Evolutionary conservation across 2,113 vertebrate genomes (phyloP).

Genomic region (Pedetes capensis): DNA sequence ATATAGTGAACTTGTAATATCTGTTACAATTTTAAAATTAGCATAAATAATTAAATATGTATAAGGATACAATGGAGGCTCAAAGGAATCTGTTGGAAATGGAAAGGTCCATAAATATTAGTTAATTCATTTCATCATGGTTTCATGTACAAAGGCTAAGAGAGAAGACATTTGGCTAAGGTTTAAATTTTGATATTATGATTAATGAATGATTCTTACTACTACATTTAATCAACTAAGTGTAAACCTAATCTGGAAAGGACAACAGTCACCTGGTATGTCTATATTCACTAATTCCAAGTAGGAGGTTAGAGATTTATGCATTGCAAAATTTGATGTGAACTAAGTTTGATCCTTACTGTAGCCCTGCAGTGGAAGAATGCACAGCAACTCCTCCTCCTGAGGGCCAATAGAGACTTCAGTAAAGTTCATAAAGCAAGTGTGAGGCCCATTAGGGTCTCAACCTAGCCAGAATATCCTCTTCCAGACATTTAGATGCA

Average conservation of each 20-base stretch:
- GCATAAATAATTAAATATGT: not conserved
- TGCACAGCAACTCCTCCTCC: not conserved
- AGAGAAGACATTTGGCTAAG: not conserved
- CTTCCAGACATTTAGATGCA: not conserved
- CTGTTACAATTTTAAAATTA: not conserved
- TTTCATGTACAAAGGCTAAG: not conserved
- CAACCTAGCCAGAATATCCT: not conserved
- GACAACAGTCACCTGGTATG: not conserved
- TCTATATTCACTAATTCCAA: not conserved
- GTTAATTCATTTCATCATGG: not conserved
- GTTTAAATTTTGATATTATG: conserved; percentile 25
- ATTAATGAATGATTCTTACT: not conserved
- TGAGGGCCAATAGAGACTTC: not conserved
- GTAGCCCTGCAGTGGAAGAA: not conserved
- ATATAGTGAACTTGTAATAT: not conserved
- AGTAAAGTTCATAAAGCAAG: not conserved
- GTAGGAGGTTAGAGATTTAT: not conserved
- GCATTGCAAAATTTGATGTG: not conserved
- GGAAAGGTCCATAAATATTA: not conserved
- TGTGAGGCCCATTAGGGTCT: not conserved
- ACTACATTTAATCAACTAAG: conserved; percentile 3
- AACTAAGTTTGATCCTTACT: not conserved
- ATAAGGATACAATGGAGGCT: not conserved
- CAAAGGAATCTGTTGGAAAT: not conserved
- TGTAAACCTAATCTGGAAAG: not conserved